Percentiles rank a stretch among this genome's conserved stretches.
Conservation (phyloP, 2,797 vertebrate species). For the Myotis daubentonii region DNA sequence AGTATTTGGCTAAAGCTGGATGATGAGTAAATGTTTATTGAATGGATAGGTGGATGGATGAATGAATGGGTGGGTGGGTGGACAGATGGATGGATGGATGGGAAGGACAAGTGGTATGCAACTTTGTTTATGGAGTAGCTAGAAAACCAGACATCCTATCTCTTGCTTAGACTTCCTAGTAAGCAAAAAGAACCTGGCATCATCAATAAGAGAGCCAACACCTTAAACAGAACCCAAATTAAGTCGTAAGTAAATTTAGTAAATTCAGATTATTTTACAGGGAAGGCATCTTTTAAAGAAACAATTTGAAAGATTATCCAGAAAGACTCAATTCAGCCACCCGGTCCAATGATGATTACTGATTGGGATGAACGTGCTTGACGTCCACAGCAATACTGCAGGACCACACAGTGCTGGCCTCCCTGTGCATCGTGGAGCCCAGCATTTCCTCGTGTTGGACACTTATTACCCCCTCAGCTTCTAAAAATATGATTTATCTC, state of each 20-base stretch:
- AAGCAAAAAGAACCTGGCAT: slow-evolving; percentile 23
- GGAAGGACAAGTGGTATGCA: background rate
- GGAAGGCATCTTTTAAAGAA: background rate
- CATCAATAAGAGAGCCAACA: slow-evolving; percentile 21
- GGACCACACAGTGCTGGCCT: background rate
- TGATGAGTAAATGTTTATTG: background rate
- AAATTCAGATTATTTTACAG: slow-evolving; percentile 35
- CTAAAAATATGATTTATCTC: slow-evolving; percentile 25
- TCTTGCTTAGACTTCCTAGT: background rate
- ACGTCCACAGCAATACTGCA: background rate
- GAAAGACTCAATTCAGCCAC: background rate
- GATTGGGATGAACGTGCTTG: background rate
- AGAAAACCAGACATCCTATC: background rate
- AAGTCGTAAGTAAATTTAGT: background rate
- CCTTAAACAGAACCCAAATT: background rate
- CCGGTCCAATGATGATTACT: background rate
- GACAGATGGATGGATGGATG: fast-evolving
- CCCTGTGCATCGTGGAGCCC: background rate
- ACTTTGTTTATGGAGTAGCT: background rate
- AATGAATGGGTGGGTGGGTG: too few relatives aligned
- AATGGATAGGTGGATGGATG: background rate
- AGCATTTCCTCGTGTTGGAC: background rate
- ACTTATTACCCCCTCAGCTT: background rate
- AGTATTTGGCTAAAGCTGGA: background rate
- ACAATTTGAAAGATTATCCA: slow-evolving; percentile 18